Conservation (phyloP, 2,888 invertebrate species). For the Phragmatobia fuliginosa region DNA sequence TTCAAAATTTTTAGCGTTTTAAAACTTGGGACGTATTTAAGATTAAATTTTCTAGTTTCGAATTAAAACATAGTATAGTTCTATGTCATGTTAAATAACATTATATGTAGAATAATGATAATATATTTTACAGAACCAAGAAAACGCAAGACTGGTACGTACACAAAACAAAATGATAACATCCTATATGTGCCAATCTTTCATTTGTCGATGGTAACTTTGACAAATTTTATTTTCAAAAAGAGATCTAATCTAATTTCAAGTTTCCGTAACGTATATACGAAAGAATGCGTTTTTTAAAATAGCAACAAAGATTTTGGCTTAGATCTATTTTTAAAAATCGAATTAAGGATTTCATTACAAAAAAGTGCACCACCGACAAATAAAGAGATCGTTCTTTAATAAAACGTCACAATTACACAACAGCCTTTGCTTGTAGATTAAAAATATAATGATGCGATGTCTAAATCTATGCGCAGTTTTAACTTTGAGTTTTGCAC, state of each 20-base stretch:
- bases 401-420: conserved; percentile 34
- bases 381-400: conserved; percentile 20
- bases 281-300: neutral
- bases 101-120: conserved; percentile 44
- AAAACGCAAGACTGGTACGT: conserved; percentile 71
- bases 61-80: neutral
- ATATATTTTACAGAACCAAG: conserved; percentile 68
- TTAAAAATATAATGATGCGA: neutral
- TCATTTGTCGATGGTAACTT: conserved; percentile 26
- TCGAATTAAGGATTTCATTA: neutral
- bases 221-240: too few relatives aligned
- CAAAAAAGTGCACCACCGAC: conserved; percentile 13
- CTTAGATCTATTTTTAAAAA: neutral
- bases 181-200: conserved; percentile 30
- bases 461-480: neutral
- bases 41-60: neutral
- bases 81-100: conserved; percentile 18
- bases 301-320: neutral
- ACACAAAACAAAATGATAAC: conserved; percentile 48
- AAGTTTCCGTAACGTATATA: too few relatives aligned
- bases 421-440: conserved; percentile 31
- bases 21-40: neutral
- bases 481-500: neutral
- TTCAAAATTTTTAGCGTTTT: neutral
- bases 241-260: neutral